Conservation (phyloP, 2,797 vertebrate species). For the Telmatherina bonti region DNA sequence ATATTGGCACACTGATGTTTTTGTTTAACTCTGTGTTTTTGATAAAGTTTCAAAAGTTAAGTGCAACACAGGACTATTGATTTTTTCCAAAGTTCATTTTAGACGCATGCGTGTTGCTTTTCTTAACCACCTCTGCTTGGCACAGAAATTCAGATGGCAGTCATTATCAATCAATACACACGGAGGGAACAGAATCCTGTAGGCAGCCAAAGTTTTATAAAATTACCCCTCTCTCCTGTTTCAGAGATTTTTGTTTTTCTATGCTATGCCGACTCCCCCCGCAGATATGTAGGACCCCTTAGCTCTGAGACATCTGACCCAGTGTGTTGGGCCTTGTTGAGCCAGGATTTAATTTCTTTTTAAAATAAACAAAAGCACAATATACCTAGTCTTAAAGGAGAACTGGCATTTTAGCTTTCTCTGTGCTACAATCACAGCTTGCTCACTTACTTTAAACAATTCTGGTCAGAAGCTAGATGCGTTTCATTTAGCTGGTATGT, state of each 20-base stretch:
- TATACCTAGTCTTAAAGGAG: conserved; percentile 57
- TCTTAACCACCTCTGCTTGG: conserved; percentile 9
- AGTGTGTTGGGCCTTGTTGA: conserved; percentile 46
- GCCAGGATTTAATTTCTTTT: conserved; percentile 54
- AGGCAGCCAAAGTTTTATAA: conserved; percentile 44
- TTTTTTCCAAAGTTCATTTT: not conserved
- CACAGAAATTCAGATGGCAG: conserved; percentile 53
- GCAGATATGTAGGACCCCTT: conserved; percentile 36
- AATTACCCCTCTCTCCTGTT: conserved; percentile 52
- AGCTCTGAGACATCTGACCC: conserved; percentile 50
- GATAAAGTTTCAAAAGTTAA: conserved; percentile 11
- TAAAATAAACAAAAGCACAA: conserved; percentile 67
- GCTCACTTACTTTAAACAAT: conserved; percentile 43
- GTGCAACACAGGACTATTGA: not conserved
- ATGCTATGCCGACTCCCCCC: conserved; percentile 28
- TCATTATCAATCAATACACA: conserved; percentile 59
- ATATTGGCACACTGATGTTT: not conserved
- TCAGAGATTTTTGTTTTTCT: conserved; percentile 61
- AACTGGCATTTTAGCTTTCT: conserved; percentile 43
- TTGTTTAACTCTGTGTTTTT: not conserved
- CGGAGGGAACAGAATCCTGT: conserved; percentile 37
- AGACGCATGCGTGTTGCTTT: not conserved
- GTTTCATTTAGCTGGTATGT: conserved; percentile 34
- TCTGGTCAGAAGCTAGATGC: conserved; percentile 20
- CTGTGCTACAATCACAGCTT: conserved; percentile 53